phyloP scores from a whole-genome alignment of 2,888 invertebrate species.

The Lissocephala sabroskyi region DNA sequence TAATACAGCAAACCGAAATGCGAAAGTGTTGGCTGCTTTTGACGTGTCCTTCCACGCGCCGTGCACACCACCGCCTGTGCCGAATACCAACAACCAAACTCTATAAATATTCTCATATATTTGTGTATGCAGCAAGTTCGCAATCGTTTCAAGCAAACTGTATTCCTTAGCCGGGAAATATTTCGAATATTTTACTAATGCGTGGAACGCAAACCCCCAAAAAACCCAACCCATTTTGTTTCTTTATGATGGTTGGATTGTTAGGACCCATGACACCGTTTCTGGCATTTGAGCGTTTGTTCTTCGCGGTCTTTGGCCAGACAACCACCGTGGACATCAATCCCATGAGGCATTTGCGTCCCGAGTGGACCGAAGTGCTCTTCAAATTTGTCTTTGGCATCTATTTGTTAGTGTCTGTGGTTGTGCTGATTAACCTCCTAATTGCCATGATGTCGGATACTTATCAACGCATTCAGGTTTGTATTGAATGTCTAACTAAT shows the following conservation, averaged over 20 bases:
- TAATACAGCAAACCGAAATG: conserved; percentile 19
- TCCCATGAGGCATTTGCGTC: conserved; percentile 80
- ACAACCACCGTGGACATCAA: conserved; percentile 89
- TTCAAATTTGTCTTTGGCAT: conserved; percentile 95
- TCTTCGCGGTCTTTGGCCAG: conserved; percentile 98
- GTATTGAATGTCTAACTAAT: conserved; percentile 71
- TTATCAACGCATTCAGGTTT: conserved; percentile 98
- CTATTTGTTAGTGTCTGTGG: conserved; percentile 98
- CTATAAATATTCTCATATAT: no score
- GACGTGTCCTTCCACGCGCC: conserved; percentile 33
- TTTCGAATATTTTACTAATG: neutral
- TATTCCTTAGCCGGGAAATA: no score
- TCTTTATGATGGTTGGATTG: no score
- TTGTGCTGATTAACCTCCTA: conserved; percentile 98
- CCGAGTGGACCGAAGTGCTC: conserved; percentile 87
- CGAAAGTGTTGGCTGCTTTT: conserved; percentile 44
- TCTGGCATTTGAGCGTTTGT: conserved; percentile 96
- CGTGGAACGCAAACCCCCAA: neutral
- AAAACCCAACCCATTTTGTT: neutral
- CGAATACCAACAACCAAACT: conserved; percentile 20
- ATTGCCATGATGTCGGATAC: conserved; percentile 99
- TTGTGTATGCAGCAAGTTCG: conserved; percentile 1
- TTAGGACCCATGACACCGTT: conserved; percentile 82
- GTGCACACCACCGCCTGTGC: conserved; percentile 45
- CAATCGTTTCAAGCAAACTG: no score